phyloP scores from a whole-genome alignment of 2,797 vertebrate genomes.

The Poeciliopsis turneri region DNA sequence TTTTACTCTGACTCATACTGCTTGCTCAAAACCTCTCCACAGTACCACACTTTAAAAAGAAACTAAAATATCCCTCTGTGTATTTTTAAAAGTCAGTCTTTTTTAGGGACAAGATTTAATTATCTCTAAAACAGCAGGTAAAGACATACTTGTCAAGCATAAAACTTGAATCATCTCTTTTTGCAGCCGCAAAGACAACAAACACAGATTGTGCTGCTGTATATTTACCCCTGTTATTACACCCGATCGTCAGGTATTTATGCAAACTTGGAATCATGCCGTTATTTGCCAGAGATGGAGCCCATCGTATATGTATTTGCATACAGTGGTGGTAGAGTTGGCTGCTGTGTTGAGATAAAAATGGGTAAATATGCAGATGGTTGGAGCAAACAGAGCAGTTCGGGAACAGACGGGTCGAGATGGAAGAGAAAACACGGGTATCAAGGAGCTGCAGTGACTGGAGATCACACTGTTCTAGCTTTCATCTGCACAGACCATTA shows the following conservation, averaged over 20 bases:
- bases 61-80: background rate
- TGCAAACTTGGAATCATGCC: conserved; percentile 40
- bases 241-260: conserved; percentile 39
- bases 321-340: conserved; percentile 46
- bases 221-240: conserved; percentile 12
- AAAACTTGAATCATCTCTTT: conserved; percentile 12
- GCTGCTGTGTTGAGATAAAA: conserved; percentile 61
- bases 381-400: conserved; percentile 48
- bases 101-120: background rate
- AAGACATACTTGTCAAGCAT: conserved; percentile 28
- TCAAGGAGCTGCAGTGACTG: conserved; percentile 26
- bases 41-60: background rate
- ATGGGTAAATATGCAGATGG: conserved; percentile 68
- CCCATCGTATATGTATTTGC: conserved; percentile 74
- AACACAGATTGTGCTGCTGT: background rate
- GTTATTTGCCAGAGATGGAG: conserved; percentile 60
- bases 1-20: background rate
- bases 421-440: conserved; percentile 43
- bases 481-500: conserved; percentile 25
- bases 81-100: background rate
- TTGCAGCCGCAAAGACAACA: background rate
- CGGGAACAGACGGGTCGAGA: conserved; percentile 48
- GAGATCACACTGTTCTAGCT: conserved; percentile 12
- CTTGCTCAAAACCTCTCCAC: background rate
- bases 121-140: conserved; percentile 14